Evolutionary conservation across 1,140 invertebrate species (phyloP).

Genomic region (Brachystomella parvula): DNA sequence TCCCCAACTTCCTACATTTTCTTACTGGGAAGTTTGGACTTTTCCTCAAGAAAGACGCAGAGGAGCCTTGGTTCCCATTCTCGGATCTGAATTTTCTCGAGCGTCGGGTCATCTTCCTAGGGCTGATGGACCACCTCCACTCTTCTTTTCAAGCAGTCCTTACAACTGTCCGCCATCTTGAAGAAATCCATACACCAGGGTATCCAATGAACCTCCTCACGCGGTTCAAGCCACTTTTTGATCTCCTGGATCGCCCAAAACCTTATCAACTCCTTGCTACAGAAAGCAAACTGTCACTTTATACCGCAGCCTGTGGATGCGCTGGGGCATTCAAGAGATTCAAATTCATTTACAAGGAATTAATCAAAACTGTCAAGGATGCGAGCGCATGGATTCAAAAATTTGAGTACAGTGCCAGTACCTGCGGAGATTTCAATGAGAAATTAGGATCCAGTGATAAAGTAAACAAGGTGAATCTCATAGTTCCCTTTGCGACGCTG

Average conservation of each 20-base stretch:
- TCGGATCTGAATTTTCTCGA: slow-evolving; percentile 1
- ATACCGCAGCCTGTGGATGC: not conserved
- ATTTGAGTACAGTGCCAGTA: not conserved
- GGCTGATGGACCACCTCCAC: not conserved
- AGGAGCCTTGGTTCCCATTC: not conserved
- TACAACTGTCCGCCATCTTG: not conserved
- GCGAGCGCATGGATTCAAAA: not conserved
- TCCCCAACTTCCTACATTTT: not conserved
- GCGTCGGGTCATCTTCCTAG: slow-evolving; percentile 1
- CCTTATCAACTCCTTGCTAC: not conserved
- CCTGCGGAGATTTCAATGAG: not conserved
- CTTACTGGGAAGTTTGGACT: not conserved
- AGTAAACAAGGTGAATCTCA: not conserved
- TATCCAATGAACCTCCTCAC: not conserved
- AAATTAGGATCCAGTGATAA: not conserved
- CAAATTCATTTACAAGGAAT: not conserved
- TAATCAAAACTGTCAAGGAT: not conserved
- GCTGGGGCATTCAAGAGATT: not conserved
- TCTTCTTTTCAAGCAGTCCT: not conserved
- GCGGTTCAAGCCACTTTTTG: not conserved
- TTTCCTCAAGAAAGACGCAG: not conserved
- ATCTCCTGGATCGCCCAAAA: not conserved
- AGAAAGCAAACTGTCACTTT: not conserved
- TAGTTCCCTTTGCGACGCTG: not conserved
- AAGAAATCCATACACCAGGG: slow-evolving; percentile 1